A percentile compares a stretch with the other conserved stretches of the same genome.
Evolutionary conservation across 2,888 invertebrate genomes (phyloP).

Genomic region (Bombylius major): DNA sequence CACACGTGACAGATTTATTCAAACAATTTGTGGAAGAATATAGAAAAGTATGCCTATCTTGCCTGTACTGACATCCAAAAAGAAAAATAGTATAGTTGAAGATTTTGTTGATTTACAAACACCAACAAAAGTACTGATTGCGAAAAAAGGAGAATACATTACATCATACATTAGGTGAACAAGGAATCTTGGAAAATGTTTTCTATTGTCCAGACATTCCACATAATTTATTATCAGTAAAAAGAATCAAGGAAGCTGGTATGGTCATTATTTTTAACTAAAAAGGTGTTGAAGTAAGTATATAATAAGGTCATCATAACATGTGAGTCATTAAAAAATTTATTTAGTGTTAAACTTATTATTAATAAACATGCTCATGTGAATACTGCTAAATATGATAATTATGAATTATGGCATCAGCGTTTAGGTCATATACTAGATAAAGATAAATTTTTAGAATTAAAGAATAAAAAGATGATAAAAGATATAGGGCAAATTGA

Average conservation of each 20-base stretch:
- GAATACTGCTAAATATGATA: too few relatives aligned
- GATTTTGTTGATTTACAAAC: too few relatives aligned
- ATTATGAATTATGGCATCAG: constrained; percentile 2
- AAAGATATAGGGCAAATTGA: constrained; percentile 2
- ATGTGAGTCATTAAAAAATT: too few relatives aligned
- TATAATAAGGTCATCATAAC: too few relatives aligned
- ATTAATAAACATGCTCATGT: neutral
- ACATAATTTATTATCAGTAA: constrained; percentile 22
- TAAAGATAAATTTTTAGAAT: constrained; percentile 8
- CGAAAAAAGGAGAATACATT: too few relatives aligned
- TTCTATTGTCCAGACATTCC: constrained; percentile 23
- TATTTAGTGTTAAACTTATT: neutral
- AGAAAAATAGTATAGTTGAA: neutral
- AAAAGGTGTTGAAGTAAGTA: constrained; percentile 15
- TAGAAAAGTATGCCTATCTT: too few relatives aligned
- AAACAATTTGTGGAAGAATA: too few relatives aligned
- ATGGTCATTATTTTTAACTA: constrained; percentile 21
- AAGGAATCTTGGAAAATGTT: constrained; percentile 9
- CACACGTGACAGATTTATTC: too few relatives aligned
- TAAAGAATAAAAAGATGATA: constrained; percentile 5
- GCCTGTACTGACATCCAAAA: too few relatives aligned
- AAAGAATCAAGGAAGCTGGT: constrained; percentile 20
- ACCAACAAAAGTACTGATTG: too few relatives aligned
- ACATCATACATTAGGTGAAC: constrained; percentile 14
- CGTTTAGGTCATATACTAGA: constrained; percentile 9